Conservation (phyloP, 2,888 invertebrate genomes). For the Rosalia funebris region DNA sequence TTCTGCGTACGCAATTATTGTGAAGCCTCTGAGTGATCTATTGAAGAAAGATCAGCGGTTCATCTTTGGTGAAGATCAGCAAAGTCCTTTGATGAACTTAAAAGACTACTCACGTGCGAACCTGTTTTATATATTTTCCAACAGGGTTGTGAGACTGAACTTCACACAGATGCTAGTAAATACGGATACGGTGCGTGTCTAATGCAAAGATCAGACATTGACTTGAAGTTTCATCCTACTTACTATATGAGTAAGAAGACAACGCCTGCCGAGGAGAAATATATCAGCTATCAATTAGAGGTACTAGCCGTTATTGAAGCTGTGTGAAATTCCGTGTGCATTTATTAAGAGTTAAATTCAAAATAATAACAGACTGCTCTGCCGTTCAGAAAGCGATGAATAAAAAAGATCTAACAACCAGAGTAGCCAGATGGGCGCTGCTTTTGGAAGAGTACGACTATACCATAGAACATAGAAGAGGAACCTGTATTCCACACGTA, state of each 20-base stretch:
- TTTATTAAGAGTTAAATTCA: conserved; percentile 50
- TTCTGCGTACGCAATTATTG: conserved; percentile 50
- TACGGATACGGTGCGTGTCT: conserved; percentile 40
- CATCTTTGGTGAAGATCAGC: conserved; percentile 30
- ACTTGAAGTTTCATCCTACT: conserved; percentile 43
- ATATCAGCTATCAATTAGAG: conserved; percentile 56
- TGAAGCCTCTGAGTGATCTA: conserved; percentile 53
- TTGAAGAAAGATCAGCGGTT: conserved; percentile 39
- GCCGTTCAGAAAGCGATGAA: conserved; percentile 53
- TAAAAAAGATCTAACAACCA: conserved; percentile 48
- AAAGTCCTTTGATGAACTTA: conserved; percentile 35
- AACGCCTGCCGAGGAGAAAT: conserved; percentile 49
- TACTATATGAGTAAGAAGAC: conserved; percentile 48
- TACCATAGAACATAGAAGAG: conserved; percentile 48
- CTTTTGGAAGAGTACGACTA: conserved; percentile 51
- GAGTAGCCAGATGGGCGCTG: conserved; percentile 53
- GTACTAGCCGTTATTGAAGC: conserved; percentile 54
- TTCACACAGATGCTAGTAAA: conserved; percentile 41
- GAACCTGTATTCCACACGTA: conserved; percentile 48
- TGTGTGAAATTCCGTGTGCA: conserved; percentile 52
- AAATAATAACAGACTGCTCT: conserved; percentile 54
- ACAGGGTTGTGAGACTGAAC: conserved; percentile 30
- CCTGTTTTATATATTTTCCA: conserved; percentile 40
- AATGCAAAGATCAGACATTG: conserved; percentile 34
- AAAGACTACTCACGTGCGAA: conserved; percentile 29